These are phyloP conservation scores for Argopecten irradians DNA, from an alignment of 1,140 invertebrate species.

Conservation along the genomic window DNA sequence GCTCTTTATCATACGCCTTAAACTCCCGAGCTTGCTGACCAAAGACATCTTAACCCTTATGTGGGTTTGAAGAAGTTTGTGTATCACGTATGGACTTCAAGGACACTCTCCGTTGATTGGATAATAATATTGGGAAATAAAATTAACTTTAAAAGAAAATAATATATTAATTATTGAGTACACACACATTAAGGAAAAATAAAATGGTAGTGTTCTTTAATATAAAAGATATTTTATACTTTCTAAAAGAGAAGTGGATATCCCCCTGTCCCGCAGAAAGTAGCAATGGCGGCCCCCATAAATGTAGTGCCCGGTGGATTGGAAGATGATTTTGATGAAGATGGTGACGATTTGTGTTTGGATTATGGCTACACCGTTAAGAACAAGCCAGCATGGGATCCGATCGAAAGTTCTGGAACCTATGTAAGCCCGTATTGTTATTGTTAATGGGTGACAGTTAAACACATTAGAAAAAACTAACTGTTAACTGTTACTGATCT, in stretches of 20 bases:
- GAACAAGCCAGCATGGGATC: constrained; percentile 17
- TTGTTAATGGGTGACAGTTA: not conserved
- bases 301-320: constrained; percentile 58
- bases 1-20: constrained; percentile 84
- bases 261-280: not conserved
- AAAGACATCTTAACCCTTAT: not conserved
- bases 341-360: constrained; percentile 52
- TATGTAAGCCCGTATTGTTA: not conserved
- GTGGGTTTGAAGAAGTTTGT: constrained; percentile 5
- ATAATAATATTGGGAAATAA: not conserved
- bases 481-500: not conserved
- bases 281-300: constrained; percentile 49
- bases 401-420: not conserved
- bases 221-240: too few relatives aligned
- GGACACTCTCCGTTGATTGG: not conserved
- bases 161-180: not conserved
- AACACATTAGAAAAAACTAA: not conserved
- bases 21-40: constrained; percentile 66
- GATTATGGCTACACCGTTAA: constrained; percentile 42
- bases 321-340: constrained; percentile 57
- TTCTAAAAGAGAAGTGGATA: too few relatives aligned
- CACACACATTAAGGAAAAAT: not conserved
- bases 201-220: not conserved
- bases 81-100: constrained; percentile 33
- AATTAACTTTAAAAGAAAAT: not conserved